Conservation (phyloP, 2,797 vertebrate species). For the Poecile montanus region DNA sequence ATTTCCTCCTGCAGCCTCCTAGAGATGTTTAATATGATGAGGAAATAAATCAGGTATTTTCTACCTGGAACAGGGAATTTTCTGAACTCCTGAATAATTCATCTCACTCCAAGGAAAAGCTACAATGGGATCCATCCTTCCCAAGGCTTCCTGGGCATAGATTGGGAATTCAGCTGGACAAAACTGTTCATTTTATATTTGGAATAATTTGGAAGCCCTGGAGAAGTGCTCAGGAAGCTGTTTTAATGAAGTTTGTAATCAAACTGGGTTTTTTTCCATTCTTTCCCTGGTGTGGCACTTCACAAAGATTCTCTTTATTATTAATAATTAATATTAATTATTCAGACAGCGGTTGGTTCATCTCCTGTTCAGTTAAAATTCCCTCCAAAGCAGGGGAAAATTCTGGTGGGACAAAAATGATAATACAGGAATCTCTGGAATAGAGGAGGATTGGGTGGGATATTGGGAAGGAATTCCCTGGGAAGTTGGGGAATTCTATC, state of each 20-base stretch:
- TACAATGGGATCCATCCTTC: neutral
- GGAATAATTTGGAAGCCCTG: neutral
- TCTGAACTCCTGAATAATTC: neutral
- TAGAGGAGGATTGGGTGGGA: neutral
- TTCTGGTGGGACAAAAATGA: neutral
- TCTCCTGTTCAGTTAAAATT: neutral
- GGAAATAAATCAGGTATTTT: neutral
- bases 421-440: neutral
- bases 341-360: neutral
- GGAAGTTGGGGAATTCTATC: neutral
- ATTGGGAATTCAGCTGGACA: neutral
- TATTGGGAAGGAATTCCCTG: neutral
- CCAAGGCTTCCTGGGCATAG: neutral
- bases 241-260: neutral
- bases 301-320: neutral
- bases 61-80: neutral
- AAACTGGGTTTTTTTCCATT: neutral
- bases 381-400: neutral
- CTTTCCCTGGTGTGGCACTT: neutral
- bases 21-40: neutral
- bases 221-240: accelerated
- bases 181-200: neutral
- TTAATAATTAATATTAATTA: neutral
- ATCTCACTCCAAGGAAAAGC: neutral
- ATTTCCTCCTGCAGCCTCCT: neutral